A percentile compares a stretch with the other conserved stretches of the same genome.
phyloP scores from a whole-genome alignment of 2,113 vertebrate species.

The Megaceryle torquata region DNA sequence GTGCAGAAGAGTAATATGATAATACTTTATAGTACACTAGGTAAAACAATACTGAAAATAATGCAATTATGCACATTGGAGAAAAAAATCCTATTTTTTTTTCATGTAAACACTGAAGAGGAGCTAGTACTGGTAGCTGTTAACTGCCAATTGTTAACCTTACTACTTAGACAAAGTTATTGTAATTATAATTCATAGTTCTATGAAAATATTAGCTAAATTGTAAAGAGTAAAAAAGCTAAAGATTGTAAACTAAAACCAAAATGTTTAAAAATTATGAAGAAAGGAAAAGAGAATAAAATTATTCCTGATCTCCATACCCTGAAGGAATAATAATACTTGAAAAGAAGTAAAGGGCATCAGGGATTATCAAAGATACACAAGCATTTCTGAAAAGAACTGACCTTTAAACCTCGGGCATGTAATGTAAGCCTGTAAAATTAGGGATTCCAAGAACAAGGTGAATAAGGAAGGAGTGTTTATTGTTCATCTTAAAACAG shows the following conservation, averaged over 20 bases:
- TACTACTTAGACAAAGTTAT: background rate
- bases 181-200: background rate
- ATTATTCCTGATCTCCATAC: background rate
- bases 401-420: background rate
- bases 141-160: background rate
- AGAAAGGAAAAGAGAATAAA: background rate
- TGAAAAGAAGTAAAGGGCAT: background rate
- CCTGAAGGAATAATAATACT: background rate
- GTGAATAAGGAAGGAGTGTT: background rate
- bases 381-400: background rate
- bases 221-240: background rate
- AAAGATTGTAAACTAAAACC: background rate
- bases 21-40: background rate
- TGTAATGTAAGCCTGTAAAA: background rate
- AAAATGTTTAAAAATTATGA: background rate
- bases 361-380: background rate
- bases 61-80: background rate
- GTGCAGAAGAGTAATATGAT: background rate
- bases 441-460: background rate
- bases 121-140: background rate
- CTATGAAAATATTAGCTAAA: background rate
- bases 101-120: background rate
- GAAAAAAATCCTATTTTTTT: background rate
- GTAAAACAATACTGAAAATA: background rate
- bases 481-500: background rate